These are phyloP conservation scores for Petrocephalus sullivani DNA, from an alignment of 2,797 vertebrate genomes.

Conservation along the genomic window DNA sequence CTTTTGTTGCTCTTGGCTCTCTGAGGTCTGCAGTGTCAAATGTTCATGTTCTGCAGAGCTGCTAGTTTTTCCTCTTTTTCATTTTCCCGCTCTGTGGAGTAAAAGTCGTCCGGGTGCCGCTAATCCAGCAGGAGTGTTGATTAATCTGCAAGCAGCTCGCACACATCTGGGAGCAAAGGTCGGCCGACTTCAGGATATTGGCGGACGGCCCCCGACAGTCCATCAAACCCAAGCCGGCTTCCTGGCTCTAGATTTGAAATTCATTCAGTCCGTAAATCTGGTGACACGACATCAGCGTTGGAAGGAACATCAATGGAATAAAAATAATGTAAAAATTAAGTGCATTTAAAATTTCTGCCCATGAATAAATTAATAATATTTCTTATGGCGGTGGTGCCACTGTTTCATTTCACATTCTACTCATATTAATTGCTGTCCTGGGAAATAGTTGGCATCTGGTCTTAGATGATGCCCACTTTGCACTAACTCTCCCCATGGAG, in stretches of 20 bases:
- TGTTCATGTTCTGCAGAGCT: neutral
- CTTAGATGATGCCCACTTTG: neutral
- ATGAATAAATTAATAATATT: neutral
- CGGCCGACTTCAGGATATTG: constrained; percentile 6
- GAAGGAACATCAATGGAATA: neutral
- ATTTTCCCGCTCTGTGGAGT: neutral
- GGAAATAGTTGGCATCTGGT: neutral
- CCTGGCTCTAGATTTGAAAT: neutral
- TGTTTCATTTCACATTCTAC: neutral
- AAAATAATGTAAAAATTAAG: neutral
- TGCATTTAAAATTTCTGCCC: neutral
- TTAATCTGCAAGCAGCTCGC: constrained; percentile 25
- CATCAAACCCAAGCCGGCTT: neutral
- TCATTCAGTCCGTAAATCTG: constrained; percentile 30
- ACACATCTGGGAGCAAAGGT: constrained; percentile 22
- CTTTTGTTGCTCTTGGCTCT: constrained; percentile 29
- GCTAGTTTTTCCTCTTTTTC: constrained; percentile 6
- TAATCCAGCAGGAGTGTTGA: constrained; percentile 28
- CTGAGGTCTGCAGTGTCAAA: neutral
- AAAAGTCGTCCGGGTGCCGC: neutral
- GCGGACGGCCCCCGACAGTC: constrained; percentile 2
- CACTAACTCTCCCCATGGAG: neutral
- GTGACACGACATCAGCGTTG: constrained; percentile 1
- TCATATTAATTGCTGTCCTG: constrained; percentile 17
- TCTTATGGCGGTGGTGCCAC: neutral